Base-by-base conservation (phyloP, 1,140 invertebrate genomes). In the Monomorium pharaonis region DNA sequence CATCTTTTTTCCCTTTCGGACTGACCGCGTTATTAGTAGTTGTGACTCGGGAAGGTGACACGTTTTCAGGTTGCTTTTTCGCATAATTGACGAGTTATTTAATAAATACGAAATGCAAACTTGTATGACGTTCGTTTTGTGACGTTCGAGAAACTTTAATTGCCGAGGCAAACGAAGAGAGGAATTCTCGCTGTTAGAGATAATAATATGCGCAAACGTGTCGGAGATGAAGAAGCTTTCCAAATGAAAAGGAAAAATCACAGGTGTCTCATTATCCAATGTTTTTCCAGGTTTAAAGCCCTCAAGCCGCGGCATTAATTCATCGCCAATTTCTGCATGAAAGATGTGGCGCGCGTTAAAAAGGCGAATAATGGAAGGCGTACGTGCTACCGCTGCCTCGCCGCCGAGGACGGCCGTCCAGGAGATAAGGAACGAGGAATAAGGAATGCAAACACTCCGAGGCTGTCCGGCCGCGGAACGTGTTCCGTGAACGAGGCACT, bases 401-500 rank as follows among this genome's bases (percentile, higher is more conserved):
- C 7, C 62, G 65, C 7, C 62, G 65, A 56, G 78, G 18, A 44
- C 24, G 24, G 24, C 16, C 24, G 18, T 24, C n/a, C 5, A 37
- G 47, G 42, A 80, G 63, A 80, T 81, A 72, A 70, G 63, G 37
- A 37, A 56, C 63, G 21, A 56, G 49, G 49, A 56, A 44, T 44
- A 21, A 70, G 78, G 49, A 81, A 81, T 81, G 78, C 65, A 56
- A 81, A 49, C 67, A 56, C 56, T 70, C 78, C 33, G 24, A 72
- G 24, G 51, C 33, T 72, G 78, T 72, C 51, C 49, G 51, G 47
- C 63, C 49, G 81, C 56, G 44, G 77, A 88, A 69, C 81, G 81
- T 76, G 88, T 89, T 88, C 76, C 67, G 60, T 27, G 81, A 86
- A 69, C 81, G 86, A 87, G 74, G 88, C 56, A 54, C 44, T 56